Evolutionary conservation across 2,888 invertebrate genomes (phyloP).

Genomic region (Platycnemis pennipes): DNA sequence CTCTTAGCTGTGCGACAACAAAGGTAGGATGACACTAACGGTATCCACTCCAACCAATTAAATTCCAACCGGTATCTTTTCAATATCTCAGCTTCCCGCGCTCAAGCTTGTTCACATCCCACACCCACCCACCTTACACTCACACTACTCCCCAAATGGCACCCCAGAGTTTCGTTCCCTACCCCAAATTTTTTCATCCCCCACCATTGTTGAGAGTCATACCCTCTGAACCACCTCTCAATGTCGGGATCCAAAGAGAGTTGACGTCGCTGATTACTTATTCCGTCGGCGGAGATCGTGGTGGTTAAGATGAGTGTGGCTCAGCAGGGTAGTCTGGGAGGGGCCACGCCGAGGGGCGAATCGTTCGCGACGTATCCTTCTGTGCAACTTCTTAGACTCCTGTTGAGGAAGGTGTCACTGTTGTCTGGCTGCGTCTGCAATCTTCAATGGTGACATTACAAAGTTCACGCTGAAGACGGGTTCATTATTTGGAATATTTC

Average conservation of each 20-base stretch:
- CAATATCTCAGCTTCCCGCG: too few species aligned
- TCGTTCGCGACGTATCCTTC: conserved; percentile 41
- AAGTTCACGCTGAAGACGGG: not conserved
- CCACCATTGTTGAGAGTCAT: not conserved
- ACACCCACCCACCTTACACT: not conserved
- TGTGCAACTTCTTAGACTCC: conserved; percentile 34
- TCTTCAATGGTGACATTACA: not conserved
- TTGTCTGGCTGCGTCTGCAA: conserved; percentile 14
- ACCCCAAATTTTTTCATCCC: not conserved
- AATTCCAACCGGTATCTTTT: not conserved
- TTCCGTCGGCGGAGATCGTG: not conserved
- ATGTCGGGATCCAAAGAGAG: not conserved
- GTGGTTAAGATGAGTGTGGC: not conserved
- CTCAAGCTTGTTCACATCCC: not conserved
- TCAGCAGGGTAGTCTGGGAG: not conserved
- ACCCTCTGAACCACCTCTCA: not conserved
- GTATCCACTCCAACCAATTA: not conserved
- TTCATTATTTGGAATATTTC: too few species aligned
- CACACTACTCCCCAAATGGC: not conserved
- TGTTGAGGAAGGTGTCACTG: conserved; percentile 44
- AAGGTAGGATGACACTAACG: not conserved
- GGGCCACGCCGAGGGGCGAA: not conserved
- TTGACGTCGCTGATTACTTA: conserved; percentile 57
- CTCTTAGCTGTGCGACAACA: too few species aligned
- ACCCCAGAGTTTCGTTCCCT: not conserved